Base-by-base conservation (phyloP, 2,888 invertebrate genomes). In the Rhagonycha lutea region DNA sequence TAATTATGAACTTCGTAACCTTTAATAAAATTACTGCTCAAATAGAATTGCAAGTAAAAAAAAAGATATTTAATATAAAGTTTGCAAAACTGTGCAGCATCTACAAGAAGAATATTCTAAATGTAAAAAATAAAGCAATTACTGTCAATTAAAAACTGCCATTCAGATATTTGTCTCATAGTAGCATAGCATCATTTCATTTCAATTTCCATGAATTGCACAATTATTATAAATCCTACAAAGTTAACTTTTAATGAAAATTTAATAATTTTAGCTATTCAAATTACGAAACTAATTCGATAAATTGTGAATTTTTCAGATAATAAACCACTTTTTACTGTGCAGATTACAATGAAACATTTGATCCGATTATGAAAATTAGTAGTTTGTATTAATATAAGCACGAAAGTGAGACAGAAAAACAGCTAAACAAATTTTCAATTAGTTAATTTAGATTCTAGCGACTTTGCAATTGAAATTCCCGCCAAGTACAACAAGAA, bases 361-460 rank as follows among this genome's bases (percentile, higher is more conserved):
- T 32, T 32, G n/a, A 32, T 32, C 12, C 5, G 4, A 47, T 47
- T 47, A 7, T 47, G 5, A 47, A 47, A 47, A 47, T 47, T n/a
- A n/a, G n/a, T 47, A 7, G n/a, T n/a, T 47, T 47, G n/a, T n/a
- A 47, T 5, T n/a, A 7, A 47, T n/a, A 47, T 47, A n/a, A 47
- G n/a, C n/a, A 47, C 5, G n/a, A 47, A 47, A 47, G n/a, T 47
- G 5, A n/a, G 12, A 0, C n/a, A 47, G 26, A 60, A 60, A n/a
- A 70, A 10, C 26, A 70, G 28, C 28, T 65, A 63, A 65, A 28
- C 24, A 65, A 71, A 65, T 32, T 23, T 69, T 24, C 71, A 75
- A 72, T 68, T 68, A 7, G 69, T 75, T 80, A 78, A 80, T 79
- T 76, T 68, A 76, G 79, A 80, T 80, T 79, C 77, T 76, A 72